Base-by-base conservation (phyloP, 2,113 vertebrate species). In the Tichodroma muraria region DNA sequence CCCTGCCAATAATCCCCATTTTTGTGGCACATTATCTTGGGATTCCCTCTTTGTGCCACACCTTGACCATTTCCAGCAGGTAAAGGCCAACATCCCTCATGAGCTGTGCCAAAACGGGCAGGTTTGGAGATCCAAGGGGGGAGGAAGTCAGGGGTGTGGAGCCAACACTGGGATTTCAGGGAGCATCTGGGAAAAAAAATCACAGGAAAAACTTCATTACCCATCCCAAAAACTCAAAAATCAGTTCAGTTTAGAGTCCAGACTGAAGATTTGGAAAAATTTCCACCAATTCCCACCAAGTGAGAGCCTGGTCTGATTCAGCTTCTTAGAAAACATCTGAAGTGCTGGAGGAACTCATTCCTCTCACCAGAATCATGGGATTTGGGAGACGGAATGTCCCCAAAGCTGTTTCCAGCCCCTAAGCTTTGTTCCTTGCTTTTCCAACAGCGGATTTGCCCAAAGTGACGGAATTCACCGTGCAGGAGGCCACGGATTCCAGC, bases 401-500 rank as follows among this genome's bases (percentile, higher is more conserved):
- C 38, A 38, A 6, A 73, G 23, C 49, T 25, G 2, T 15, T 54
- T 35, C 6, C 28, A 35, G 44, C 17, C 18, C 27, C 30, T 69
- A 1, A 89, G 6, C 6, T 82, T 71, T 23, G 4, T 30, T 44
- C 70, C 25, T 79, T 81, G 57, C 23, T 76, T 79, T 93, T 81
- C 83, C 53, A 64, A 6, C 90, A 98, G 98, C 97, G 98, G 98
- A 98, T 95, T 97, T 99, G 54, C 98, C 98, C 24, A 98, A 98
- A 96, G 98, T 99, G 88, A 96, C 71, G 1, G 93, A 93, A 30
- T 98, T 99, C 60, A 75, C 66, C 8, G 88, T 97, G 25, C 90
- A 97, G 80, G 98, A 98, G 85, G 97, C 93, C 5, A 94, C 97
- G 0, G 97, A 98, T 80, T 97, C 96, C 92, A 98, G 98, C 33